phyloP scores from a whole-genome alignment of 1,140 invertebrate species.

The Solenopsis fugax region DNA sequence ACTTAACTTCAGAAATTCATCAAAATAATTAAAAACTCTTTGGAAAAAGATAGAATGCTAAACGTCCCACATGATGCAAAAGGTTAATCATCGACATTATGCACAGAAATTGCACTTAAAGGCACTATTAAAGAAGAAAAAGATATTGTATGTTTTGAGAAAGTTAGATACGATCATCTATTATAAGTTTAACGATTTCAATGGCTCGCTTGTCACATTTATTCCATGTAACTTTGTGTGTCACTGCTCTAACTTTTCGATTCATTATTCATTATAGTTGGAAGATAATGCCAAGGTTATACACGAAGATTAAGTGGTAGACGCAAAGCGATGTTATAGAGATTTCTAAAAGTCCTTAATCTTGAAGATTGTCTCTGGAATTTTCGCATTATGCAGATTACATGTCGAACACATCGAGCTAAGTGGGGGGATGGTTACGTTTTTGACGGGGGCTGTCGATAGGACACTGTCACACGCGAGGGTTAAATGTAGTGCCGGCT shows the following conservation, averaged over 20 bases:
- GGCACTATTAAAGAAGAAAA: neutral
- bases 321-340: neutral
- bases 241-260: neutral
- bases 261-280: neutral
- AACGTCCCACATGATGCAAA: no score
- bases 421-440: neutral
- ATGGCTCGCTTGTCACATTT: conserved; percentile 9
- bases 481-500: conserved; percentile 6
- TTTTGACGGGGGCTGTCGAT: neutral
- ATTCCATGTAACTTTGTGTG: neutral
- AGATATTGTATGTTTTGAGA: neutral
- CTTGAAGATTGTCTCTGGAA: neutral
- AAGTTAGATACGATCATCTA: neutral
- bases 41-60: no score
- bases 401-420: neutral
- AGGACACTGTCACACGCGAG: neutral
- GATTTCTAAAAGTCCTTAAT: neutral
- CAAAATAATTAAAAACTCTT: no score
- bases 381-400: neutral
- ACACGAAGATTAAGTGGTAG: neutral
- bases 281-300: conserved; percentile 19
- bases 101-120: neutral
- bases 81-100: no score
- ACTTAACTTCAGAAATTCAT: no score
- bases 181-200: neutral